Base-by-base conservation (phyloP, 2,797 vertebrate species). In the Nannoperca australis region DNA sequence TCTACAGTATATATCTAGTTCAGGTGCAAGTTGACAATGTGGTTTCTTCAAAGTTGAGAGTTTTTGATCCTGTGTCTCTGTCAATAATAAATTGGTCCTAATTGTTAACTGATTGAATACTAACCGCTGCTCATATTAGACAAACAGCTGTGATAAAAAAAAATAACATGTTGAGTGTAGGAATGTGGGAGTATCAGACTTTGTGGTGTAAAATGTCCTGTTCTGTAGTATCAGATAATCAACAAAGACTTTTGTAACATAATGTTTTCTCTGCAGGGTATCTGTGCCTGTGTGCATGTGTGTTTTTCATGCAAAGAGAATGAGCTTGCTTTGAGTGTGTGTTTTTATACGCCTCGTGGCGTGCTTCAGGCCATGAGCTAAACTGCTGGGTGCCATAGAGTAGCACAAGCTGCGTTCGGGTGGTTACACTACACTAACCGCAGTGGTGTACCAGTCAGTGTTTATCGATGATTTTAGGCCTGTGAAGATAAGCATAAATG, bases 261-360 rank as follows among this genome's bases (percentile, higher is more conserved):
- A 89, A 68, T 66, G 56, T 77, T 82, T 65, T 79, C 78, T 88
- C 88, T 88, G 82, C 82, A 85, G 85, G 90, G 68, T 76, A 56
- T 87, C 76, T 71, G 66, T 65, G 55, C 62, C 24, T 61, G 1
- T 27, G 24, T 27, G 24, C 24, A 27, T 89, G 81, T 91, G 84
- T 89, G 76, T 89, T 89, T 89, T 89, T 85, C 77, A 79, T 50
- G 77, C 79, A 78, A 75, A 77, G 76, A 82, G 62, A 85, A 73
- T n/a, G 66, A 83, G 60, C 45, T 64, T 73, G 78, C 85, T 78
- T 68, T 78, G 65, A 83, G 58, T 65, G 70, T 72, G 76, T 87
- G 73, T 86, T 87, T 85, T 78, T 78, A 87, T 62, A 81, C 49
- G 75, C 87, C 91, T 94, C n/a, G 80, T 92, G 90, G 92, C 85